A percentile compares a stretch with the other conserved stretches of the same genome.
These are phyloP conservation scores for Liolophura sinensis DNA, from an alignment of 1,140 invertebrate species.

Conservation along the genomic window DNA sequence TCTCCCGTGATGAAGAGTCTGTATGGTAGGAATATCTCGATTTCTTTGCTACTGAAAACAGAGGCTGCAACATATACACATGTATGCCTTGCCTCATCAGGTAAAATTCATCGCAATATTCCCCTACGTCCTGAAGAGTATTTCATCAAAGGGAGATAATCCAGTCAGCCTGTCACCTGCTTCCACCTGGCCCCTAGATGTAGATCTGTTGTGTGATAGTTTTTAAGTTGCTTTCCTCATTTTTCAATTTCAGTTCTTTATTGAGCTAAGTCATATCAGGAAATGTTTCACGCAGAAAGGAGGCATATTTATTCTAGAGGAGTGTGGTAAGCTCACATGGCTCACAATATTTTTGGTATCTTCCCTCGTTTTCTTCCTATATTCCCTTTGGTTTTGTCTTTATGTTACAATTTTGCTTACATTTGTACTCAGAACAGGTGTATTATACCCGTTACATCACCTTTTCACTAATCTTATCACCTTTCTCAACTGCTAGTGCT, in stretches of 20 bases:
- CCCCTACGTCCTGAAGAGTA: not conserved
- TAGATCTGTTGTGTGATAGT: conserved; percentile 8
- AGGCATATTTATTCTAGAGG: conserved; percentile 97
- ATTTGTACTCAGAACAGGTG: not conserved
- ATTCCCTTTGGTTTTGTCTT: not conserved
- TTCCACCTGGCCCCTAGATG: conserved; percentile 4
- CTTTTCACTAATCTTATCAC: no score
- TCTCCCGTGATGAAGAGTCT: no score
- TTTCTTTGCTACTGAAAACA: no score
- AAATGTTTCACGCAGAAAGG: conserved; percentile 99
- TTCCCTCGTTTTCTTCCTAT: not conserved
- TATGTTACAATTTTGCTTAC: conserved; percentile 2
- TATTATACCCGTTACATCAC: no score
- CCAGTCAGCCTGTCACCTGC: not conserved
- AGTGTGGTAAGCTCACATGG: conserved; percentile 72
- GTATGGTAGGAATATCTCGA: no score
- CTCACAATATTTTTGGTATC: not conserved
- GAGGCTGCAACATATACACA: no score
- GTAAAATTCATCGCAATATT: not conserved
- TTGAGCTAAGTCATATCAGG: conserved; percentile 97
- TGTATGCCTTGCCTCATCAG: no score
- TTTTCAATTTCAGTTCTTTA: conserved; percentile 92
- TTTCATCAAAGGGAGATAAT: not conserved
- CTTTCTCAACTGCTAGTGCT: no score
- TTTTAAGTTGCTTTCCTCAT: conserved; percentile 48